Base-by-base conservation (phyloP, 2,888 invertebrate genomes). In the Orthosia gothica region DNA sequence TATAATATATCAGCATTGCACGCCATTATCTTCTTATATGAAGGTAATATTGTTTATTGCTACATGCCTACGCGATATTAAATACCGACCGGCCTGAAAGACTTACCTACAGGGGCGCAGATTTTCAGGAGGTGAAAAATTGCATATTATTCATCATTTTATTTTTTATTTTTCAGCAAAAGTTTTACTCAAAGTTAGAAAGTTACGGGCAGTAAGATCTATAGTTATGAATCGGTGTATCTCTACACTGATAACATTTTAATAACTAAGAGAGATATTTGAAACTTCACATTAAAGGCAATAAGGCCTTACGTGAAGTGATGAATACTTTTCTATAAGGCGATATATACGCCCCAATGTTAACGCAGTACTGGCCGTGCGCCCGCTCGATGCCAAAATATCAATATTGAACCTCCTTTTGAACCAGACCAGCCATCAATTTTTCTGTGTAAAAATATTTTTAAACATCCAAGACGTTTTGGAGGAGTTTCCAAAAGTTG, bases 1-100 rank as follows among this genome's bases (percentile, higher is more conserved):
- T 74, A 81, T 76, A 76, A 78, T 86, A 84, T 87, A 87, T 84
- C 79, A 78, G 80, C 86, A 88, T 87, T 76, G 85, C 76, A 86
- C 74, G 89, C 88, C 64, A 86, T 85, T 86, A 87, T 84, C 84
- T 78, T 77, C 77, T 73, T 84, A 85, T 73, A 74, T 71, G 83
- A 58, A 85, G 76, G 78, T 76, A 78, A 85, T 87, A 85, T 87
- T 79, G 83, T 85, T 87, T 85, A 87, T 87, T 79, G 70, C 76
- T 79, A 74, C 75, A 66, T 73, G 80, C 75, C 77, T 70, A 70
- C 79, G 68, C 70, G 74, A 75, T 84, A 84, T 85, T 83, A 85
- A 85, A 82, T 81, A 82, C 76, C 66, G 57, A 40, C 59, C 67
- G 57, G 32, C 66, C 54, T 32, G 63, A 70, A 67, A 70, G 57